Percentiles rank a stretch among this genome's conserved stretches.
Evolutionary conservation across 1,140 invertebrate species (phyloP).

Genomic region (Hetaerina americana): DNA sequence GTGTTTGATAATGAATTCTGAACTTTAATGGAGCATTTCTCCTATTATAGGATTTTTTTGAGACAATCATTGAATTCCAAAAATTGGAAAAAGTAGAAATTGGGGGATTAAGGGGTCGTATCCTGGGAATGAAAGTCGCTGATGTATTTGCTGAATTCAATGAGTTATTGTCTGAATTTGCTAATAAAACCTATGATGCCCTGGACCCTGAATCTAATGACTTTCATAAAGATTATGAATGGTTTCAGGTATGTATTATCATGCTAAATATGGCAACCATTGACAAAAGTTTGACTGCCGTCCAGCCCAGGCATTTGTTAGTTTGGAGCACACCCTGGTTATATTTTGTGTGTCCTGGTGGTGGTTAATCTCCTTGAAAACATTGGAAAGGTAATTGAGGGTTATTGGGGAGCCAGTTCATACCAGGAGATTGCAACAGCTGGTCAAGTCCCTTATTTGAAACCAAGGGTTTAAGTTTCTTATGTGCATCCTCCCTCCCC

Average conservation of each 20-base stretch:
- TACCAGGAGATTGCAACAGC: too few relatives aligned
- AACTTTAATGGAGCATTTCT: not conserved
- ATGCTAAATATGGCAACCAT: too few relatives aligned
- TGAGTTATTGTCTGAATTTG: conserved; percentile 50
- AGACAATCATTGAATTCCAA: conserved; percentile 61
- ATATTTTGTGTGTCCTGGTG: too few relatives aligned
- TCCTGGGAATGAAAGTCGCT: conserved; percentile 35
- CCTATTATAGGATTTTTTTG: conserved; percentile 44
- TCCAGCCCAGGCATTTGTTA: too few relatives aligned
- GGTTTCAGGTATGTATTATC: conserved; percentile 26
- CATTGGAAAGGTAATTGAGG: too few relatives aligned
- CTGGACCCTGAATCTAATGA: conserved; percentile 49
- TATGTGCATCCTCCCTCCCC: too few relatives aligned
- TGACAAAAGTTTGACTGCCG: too few relatives aligned
- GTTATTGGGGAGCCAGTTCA: too few relatives aligned
- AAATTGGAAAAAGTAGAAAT: conserved; percentile 80
- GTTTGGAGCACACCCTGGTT: too few relatives aligned
- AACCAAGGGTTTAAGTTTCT: too few relatives aligned
- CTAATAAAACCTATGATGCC: conserved; percentile 51
- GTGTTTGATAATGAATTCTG: not conserved
- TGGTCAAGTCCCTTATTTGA: too few relatives aligned
- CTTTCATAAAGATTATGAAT: conserved; percentile 47
- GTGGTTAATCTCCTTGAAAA: too few relatives aligned
- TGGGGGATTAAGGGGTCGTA: conserved; percentile 59
- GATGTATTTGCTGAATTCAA: conserved; percentile 58